Conservation (phyloP, 1,140 invertebrate genomes). For the Drosophila kepulauana region DNA sequence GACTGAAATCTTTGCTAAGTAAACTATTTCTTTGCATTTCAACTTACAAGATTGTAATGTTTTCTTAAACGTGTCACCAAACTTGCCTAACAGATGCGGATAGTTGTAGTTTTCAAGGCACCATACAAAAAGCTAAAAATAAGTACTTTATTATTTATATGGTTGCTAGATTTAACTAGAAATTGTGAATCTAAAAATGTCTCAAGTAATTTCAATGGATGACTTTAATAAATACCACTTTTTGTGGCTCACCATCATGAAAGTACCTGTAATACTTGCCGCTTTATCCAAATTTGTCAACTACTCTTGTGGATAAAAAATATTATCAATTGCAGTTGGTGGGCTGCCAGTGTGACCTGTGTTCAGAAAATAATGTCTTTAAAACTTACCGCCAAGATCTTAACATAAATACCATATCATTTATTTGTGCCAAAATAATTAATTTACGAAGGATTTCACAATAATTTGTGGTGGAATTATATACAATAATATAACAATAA, state of each 20-base stretch:
- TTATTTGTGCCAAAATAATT: neutral
- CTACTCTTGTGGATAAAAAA: slow-evolving; percentile 1
- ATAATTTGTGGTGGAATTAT: slow-evolving; percentile 6
- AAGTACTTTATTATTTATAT: slow-evolving; percentile 40
- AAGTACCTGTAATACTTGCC: neutral
- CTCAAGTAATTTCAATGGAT: neutral
- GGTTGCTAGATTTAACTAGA: slow-evolving; percentile 15
- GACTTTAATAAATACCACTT: neutral
- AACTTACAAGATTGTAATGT: neutral
- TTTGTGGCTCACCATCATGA: neutral
- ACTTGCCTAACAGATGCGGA: slow-evolving; percentile 30
- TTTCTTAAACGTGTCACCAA: neutral
- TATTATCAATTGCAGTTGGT: neutral
- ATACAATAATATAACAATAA: slow-evolving; percentile 6
- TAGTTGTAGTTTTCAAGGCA: slow-evolving; percentile 39
- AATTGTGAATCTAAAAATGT: neutral
- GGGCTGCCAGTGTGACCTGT: slow-evolving; percentile 21
- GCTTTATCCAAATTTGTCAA: slow-evolving; percentile 8
- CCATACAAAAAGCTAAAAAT: slow-evolving; percentile 43
- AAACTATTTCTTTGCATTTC: neutral
- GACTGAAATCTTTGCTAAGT: neutral
- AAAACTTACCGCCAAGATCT: neutral
- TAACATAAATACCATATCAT: slow-evolving; percentile 14
- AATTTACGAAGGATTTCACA: neutral
- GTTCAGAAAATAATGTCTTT: neutral